Evolutionary conservation across 2,113 vertebrate genomes (phyloP), one percentile per base, ranked within the genome.

Genomic region (Poeciliopsis turrubarensis): DNA sequence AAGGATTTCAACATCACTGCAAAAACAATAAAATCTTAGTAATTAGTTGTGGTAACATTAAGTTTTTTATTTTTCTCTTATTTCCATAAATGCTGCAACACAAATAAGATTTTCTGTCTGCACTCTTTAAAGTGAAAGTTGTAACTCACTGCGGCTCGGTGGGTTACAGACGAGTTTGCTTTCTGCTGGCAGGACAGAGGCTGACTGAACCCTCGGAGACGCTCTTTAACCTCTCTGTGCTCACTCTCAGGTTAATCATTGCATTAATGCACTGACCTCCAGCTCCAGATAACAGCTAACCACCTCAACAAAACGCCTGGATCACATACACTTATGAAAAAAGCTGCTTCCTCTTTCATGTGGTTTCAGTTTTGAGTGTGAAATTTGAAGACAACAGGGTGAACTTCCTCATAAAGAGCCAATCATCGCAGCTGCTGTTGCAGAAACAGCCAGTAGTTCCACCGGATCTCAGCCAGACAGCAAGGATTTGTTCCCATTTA

Each of bases 181-280:
- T 68, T 70, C 14, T 4, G 1, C 73, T 17, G 26, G 13, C 80
- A 54, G 61, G 32, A 5, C 12, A 65, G 64, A 12, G 8, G n/a
- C 64, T 25, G 74, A 82, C n/a, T 13, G 25, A 39, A 12, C 63
- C 60, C 22, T 69, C 26, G 15, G 19, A 63, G 39, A 37, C 1
- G 75, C 17, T 54, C 80, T 89, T 87, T 85, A 75, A 65, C 79
- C 88, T 19, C 5, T 0, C 31, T 4, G 15, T 12, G 22, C 5
- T 6, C 14, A 17, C 64, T 54, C 3, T 39, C 1, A 3, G 9
- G 88, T 86, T 85, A 90, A 88, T 90, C 41, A 90, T 88, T 90
- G 32, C 2, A 47, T 25, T 6, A 0, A 5, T 17, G 3, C 51
- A 32, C 14, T 30, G 2, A 29, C 14, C 4, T 22, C 29, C 27